These are phyloP conservation scores for Andrena chrysosceles DNA, from an alignment of 2,888 invertebrate species.

Conservation along the genomic window DNA sequence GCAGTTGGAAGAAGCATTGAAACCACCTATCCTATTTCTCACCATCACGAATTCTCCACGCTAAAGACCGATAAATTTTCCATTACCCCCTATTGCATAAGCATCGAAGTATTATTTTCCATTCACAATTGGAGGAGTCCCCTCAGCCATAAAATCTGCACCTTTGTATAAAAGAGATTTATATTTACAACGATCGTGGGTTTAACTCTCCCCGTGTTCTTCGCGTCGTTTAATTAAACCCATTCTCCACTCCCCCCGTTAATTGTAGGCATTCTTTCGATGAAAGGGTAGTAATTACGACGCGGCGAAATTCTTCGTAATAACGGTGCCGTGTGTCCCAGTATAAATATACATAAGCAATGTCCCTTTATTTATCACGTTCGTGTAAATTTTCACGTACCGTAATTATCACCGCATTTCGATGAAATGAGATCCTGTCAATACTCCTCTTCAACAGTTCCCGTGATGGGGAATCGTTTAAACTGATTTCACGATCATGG, in stretches of 20 bases:
- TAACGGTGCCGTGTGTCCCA: slow-evolving; percentile 4
- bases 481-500: not conserved
- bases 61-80: not conserved
- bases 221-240: not conserved
- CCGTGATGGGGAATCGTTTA: not conserved
- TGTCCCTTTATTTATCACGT: not conserved
- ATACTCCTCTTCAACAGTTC: not conserved
- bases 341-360: slow-evolving; percentile 8
- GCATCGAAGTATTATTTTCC: not conserved
- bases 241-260: not conserved
- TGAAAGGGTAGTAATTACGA: slow-evolving; percentile 1
- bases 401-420: not conserved
- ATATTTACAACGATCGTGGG: not conserved
- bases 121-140: not conserved
- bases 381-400: not conserved
- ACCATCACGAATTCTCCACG: not conserved
- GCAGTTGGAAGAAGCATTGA: too few relatives aligned
- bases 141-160: not conserved
- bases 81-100: not conserved
- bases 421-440: not conserved
- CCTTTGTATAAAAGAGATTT: not conserved
- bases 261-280: slow-evolving; percentile 9
- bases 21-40: not conserved
- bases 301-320: not conserved
- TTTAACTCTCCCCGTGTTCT: not conserved